Conservation (phyloP, 2,113 vertebrate genomes). For the Eublepharis macularius region DNA sequence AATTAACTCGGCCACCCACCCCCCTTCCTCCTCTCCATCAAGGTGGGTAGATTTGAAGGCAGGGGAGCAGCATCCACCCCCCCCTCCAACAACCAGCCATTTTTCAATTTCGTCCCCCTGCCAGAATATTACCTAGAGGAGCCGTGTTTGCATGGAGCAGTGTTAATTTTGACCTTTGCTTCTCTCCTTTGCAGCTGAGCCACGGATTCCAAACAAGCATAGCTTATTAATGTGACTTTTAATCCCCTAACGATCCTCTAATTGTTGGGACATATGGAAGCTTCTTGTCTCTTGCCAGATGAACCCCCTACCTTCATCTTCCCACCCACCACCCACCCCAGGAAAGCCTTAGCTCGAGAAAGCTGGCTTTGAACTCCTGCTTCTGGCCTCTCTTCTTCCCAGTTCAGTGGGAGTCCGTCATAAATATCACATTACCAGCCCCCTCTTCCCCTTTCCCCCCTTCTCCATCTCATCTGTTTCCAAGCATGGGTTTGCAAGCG, state of each 20-base stretch:
- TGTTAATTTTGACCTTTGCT: constrained; percentile 1
- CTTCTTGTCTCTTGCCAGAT: neutral
- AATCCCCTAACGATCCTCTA: constrained; percentile 5
- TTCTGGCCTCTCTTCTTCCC: neutral
- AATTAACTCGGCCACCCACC: neutral
- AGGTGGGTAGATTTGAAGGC: neutral
- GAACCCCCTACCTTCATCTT: neutral
- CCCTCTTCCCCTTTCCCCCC: neutral
- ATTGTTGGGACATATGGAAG: constrained; percentile 13
- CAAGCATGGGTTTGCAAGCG: rapidly evolving
- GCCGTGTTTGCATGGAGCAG: neutral
- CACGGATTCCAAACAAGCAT: neutral
- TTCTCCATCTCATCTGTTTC: neutral
- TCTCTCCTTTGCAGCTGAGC: neutral
- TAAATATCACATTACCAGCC: neutral
- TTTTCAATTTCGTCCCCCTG: neutral
- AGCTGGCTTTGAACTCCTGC: neutral
- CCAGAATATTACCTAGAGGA: neutral
- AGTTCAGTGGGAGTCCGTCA: neutral
- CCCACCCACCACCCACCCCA: neutral
- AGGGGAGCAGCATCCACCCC: neutral
- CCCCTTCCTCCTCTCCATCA: neutral
- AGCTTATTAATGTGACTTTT: constrained; percentile 12
- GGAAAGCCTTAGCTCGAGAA: neutral
- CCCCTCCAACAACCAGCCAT: neutral